Evolutionary conservation across 1,140 invertebrate genomes (phyloP).

Genomic region (Ostrea edulis): DNA sequence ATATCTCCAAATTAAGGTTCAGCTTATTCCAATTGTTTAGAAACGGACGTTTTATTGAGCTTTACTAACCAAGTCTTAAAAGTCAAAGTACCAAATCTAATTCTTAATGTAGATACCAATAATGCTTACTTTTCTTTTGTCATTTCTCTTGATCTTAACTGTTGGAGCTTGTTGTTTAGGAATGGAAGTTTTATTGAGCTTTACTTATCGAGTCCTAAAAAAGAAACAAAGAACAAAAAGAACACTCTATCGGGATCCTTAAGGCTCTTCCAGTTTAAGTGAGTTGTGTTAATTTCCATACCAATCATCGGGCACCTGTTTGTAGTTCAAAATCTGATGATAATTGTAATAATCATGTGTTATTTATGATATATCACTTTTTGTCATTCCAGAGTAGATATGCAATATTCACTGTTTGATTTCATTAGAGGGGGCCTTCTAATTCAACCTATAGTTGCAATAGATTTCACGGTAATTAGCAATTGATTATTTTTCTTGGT

Average conservation of each 20-base stretch:
- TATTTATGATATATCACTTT: background rate
- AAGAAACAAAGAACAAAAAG: constrained; percentile 59
- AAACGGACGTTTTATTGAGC: too few relatives aligned
- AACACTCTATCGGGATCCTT: constrained; percentile 51
- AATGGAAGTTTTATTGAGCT: constrained; percentile 56
- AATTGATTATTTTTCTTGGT: background rate
- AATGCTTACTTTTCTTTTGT: background rate
- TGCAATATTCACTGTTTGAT: constrained; percentile 63
- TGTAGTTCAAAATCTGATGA: background rate
- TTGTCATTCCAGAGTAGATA: constrained; percentile 57
- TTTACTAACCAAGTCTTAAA: too few relatives aligned
- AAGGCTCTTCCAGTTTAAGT: constrained; percentile 65
- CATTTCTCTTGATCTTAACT: background rate
- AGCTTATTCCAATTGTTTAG: too few relatives aligned
- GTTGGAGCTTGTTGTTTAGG: constrained; percentile 44
- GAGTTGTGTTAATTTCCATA: background rate
- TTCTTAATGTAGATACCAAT: background rate
- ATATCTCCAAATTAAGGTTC: too few relatives aligned
- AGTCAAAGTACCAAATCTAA: too few relatives aligned
- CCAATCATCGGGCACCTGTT: background rate
- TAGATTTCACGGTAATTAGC: constrained; percentile 66
- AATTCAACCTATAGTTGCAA: constrained; percentile 59
- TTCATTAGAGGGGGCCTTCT: constrained; percentile 63
- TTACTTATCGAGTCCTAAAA: constrained; percentile 59
- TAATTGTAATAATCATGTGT: background rate